Conservation (phyloP, 1,140 invertebrate species). For the Adelges cooleyi region DNA sequence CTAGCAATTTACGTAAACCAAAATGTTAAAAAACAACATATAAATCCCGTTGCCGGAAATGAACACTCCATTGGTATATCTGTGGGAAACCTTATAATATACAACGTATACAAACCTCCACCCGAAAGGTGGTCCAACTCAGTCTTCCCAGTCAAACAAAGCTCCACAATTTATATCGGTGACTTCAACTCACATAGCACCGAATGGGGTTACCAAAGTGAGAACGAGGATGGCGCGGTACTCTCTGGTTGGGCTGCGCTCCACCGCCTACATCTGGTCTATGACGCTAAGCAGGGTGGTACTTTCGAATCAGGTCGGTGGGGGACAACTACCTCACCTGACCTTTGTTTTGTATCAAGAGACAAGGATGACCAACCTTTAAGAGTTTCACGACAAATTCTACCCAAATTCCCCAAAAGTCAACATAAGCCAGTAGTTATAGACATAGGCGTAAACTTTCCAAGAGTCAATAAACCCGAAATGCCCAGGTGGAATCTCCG, state of each 20-base stretch:
- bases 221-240: background rate
- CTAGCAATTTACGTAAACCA: background rate
- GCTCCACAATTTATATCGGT: conserved; percentile 12
- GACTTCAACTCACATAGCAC: conserved; percentile 22
- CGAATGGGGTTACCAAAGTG: conserved; percentile 5
- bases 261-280: conserved; percentile 34
- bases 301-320: conserved; percentile 24
- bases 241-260: conserved; percentile 9
- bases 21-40: background rate
- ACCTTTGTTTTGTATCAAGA: conserved; percentile 22
- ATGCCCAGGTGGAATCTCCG: background rate
- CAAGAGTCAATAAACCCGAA: conserved; percentile 1
- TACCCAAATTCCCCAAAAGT: conserved; percentile 14
- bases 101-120: conserved; percentile 23
- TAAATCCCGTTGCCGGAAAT: background rate
- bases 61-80: background rate
- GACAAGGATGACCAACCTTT: background rate
- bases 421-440: conserved; percentile 13
- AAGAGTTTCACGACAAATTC: background rate
- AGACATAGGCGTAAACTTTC: background rate
- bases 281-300: conserved; percentile 19
- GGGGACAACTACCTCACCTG: background rate
- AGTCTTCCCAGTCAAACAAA: background rate
- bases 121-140: background rate
- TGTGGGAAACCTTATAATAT: background rate